Base-by-base conservation (phyloP, 2,113 vertebrate genomes). In the Ia io region DNA sequence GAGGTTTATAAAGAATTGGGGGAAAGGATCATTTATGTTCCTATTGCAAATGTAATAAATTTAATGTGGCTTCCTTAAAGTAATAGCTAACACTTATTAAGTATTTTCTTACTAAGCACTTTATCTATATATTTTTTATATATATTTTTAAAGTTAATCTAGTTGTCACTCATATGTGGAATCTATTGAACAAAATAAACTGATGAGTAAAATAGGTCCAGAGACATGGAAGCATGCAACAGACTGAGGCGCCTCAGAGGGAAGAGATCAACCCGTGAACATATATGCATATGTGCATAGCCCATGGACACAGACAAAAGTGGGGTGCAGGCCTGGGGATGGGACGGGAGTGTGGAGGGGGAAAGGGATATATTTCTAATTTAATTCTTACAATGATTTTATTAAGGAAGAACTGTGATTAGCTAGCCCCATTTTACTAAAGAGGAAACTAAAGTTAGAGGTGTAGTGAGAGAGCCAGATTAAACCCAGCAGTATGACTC, bases 401-500 rank as follows among this genome's bases (percentile, higher is more conserved):
- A 76, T 44, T 79, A 82, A 35, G 42, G 32, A 84, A 18, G 20
- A 82, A 9, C 51, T 71, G 18, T 35, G 37, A 53, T 84, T 44
- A 85, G 37, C 80, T 40, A 84, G 37, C 42, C 40, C 14, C n/a
- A 14, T 37, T 70, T 73, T 79, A 69, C 18, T 71, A 84, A 13
- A 12, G 32, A 56, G 32, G 20, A 94, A 85, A 92, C 30, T 59
- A 74, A 86, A 16, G 32, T 8, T 78, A 49, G 51, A 83, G 44
- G 2, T 89, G 79, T 65, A 37, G 37, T 56, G 6, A 25, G n/a
- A 32, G 11, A 87, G 32, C 3, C 9, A 83, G 47, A 96, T 90
- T 96, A 95, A 91, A 76, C 11, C 6, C 49, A 95, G 59, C 16
- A 74, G 51, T 44, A 73, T 82, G 59, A 95, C 18, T 53, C 4